phyloP scores from a whole-genome alignment of 2,888 invertebrate species.

The Yponomeuta evonymella region DNA sequence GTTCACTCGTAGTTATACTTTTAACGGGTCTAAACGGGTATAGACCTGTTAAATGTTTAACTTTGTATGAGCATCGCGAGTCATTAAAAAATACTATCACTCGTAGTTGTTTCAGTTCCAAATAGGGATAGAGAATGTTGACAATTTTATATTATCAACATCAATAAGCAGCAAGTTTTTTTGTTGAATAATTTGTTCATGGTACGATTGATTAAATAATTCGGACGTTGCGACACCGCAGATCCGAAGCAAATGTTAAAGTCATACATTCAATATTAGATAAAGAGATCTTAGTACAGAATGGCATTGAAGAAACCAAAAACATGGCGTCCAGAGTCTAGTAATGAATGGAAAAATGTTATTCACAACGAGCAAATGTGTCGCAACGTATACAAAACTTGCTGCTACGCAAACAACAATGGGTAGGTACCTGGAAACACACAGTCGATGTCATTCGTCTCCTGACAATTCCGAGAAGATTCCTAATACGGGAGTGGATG shows the following conservation, averaged over 20 bases:
- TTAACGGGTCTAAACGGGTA: background rate
- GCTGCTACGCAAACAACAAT: slow-evolving; percentile 46
- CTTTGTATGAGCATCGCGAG: too few species aligned
- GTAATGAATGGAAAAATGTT: background rate
- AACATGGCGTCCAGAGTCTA: too few species aligned
- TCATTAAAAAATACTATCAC: background rate
- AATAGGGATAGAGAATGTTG: slow-evolving; percentile 5
- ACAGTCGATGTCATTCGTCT: slow-evolving; percentile 49
- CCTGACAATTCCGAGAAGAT: background rate
- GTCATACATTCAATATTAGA: too few species aligned
- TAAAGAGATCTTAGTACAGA: too few species aligned
- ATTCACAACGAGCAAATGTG: background rate
- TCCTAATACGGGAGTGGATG: background rate
- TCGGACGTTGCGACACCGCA: too few species aligned
- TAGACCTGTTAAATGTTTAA: background rate
- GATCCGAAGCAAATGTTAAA: too few species aligned
- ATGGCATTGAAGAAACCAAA: too few species aligned
- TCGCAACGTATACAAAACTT: slow-evolving; percentile 32
- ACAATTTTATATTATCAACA: background rate
- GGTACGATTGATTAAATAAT: too few species aligned
- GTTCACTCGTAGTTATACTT: too few species aligned
- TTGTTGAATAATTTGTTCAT: too few species aligned
- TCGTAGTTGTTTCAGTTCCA: slow-evolving; percentile 4
- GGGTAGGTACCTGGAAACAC: slow-evolving; percentile 72
- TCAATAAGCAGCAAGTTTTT: slow-evolving; percentile 11